Evolutionary conservation across 2,797 vertebrate species (phyloP), one percentile per base, ranked within the genome.

Genomic region (Sebastes aleutianus): DNA sequence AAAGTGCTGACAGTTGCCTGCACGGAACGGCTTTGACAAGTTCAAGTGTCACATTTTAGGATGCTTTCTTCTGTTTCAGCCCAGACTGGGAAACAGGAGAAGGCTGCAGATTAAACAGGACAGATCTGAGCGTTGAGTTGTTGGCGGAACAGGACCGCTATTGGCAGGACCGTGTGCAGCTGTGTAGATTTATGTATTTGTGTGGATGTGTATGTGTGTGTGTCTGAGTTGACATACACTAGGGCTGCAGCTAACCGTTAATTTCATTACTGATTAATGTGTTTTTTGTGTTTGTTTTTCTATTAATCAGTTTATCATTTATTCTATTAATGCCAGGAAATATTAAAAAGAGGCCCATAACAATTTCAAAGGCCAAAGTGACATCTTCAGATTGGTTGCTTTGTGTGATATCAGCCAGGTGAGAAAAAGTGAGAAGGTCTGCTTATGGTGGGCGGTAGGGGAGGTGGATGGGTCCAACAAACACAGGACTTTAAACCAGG

Each of bases 11-110:
- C 94, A 88, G 91, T 90, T 62, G 67, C 89, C 75, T 79, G 85
- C 84, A 74, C 79, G 83, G 12, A 94, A 90, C 69, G 64, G 87
- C 94, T 87, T 89, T 57, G 88, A 92, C 94, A 91, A 94, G 95
- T 95, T 93, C 92, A 93, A 93, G 90, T 94, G 92, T 94, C 92
- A 91, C 85, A 67, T 91, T 65, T 94, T 89, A 86, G 89, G 92
- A 92, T 74, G 85, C 81, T 88, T 94, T 92, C 89, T 91, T 91
- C 70, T 91, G 90, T 93, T 93, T 90, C 82, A 85, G 83, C 31
- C 53, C 76, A 43, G 62, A 72, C 70, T 50, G 32, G 69, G 87
- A 87, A 93, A 93, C 73, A 34, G 20, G 89, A 93, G 90, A 92
- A 31, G 53, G 68, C 69, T 26, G 77, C 27, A 34, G 70, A 88